These are phyloP conservation scores for Hippopotamyrus pictus DNA, from an alignment of 2,797 vertebrate species.

Conservation along the genomic window DNA sequence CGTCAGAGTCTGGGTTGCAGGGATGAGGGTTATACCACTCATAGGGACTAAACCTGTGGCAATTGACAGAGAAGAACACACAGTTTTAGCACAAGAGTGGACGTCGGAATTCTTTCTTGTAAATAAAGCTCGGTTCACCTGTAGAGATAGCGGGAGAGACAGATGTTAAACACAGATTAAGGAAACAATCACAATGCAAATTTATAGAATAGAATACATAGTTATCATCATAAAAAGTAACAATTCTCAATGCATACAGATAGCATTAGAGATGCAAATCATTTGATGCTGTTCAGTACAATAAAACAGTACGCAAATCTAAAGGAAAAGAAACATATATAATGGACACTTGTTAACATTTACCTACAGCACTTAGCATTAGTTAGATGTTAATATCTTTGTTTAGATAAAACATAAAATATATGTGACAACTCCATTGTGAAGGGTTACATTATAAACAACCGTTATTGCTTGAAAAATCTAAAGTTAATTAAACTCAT, in stretches of 20 bases:
- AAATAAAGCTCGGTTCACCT: constrained; percentile 52
- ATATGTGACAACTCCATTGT: constrained; percentile 20
- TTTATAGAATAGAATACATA: not conserved
- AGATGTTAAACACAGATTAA: constrained; percentile 60
- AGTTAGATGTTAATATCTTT: constrained; percentile 6
- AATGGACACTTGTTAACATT: not conserved
- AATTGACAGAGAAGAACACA: constrained; percentile 78
- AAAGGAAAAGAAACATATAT: not conserved
- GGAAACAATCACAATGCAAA: not conserved
- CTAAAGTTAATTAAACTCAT: constrained; percentile 6
- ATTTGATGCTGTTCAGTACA: not conserved
- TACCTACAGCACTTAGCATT: constrained; percentile 10
- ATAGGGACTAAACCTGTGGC: constrained; percentile 98
- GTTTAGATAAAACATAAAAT: constrained; percentile 7
- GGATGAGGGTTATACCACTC: constrained; percentile 99
- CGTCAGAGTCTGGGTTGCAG: constrained; percentile 97
- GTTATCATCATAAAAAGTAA: not conserved
- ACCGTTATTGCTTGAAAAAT: not conserved
- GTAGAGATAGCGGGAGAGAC: constrained; percentile 74
- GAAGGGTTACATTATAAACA: constrained; percentile 7
- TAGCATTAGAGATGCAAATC: not conserved
- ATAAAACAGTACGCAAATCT: not conserved
- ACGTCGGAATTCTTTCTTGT: constrained; percentile 32
- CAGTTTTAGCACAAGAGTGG: constrained; percentile 61
- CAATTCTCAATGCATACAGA: not conserved